phyloP scores from a whole-genome alignment of 2,888 invertebrate species.

The Hirtodrosophila confusa region DNA sequence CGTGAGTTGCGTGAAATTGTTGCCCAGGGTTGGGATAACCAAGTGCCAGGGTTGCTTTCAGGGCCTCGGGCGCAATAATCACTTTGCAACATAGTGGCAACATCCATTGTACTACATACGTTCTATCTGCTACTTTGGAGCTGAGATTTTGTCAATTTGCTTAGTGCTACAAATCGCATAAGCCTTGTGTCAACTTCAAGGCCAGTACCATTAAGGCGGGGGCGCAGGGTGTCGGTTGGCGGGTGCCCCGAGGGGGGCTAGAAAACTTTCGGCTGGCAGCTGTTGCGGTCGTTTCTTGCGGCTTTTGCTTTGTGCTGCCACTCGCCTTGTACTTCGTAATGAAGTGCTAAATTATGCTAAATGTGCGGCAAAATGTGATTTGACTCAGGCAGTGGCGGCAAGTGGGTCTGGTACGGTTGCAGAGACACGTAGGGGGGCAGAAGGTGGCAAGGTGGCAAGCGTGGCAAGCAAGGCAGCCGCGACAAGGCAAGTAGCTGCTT shows the following conservation, averaged over 20 bases:
- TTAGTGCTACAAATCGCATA: slow-evolving; percentile 51
- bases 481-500: too few relatives aligned
- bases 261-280: slow-evolving; percentile 28
- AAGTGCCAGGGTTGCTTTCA: too few relatives aligned
- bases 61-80: slow-evolving; percentile 50
- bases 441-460: not conserved
- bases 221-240: too few relatives aligned
- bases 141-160: slow-evolving; percentile 48
- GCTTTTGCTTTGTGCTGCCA: slow-evolving; percentile 21
- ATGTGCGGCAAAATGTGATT: slow-evolving; percentile 62
- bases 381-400: slow-evolving; percentile 15
- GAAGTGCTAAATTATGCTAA: slow-evolving; percentile 75
- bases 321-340: slow-evolving; percentile 42
- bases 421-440: too few relatives aligned
- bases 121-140: slow-evolving; percentile 41
- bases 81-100: slow-evolving; percentile 58
- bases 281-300: too few relatives aligned
- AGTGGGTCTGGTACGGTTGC: not conserved
- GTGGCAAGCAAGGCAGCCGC: too few relatives aligned
- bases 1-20: too few relatives aligned
- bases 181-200: slow-evolving; percentile 27
- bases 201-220: not conserved
- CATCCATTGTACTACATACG: slow-evolving; percentile 9
- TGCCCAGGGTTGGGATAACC: too few relatives aligned
- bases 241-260: too few relatives aligned